phyloP scores from a whole-genome alignment of 2,113 vertebrate species.

The Noturus placidus region DNA sequence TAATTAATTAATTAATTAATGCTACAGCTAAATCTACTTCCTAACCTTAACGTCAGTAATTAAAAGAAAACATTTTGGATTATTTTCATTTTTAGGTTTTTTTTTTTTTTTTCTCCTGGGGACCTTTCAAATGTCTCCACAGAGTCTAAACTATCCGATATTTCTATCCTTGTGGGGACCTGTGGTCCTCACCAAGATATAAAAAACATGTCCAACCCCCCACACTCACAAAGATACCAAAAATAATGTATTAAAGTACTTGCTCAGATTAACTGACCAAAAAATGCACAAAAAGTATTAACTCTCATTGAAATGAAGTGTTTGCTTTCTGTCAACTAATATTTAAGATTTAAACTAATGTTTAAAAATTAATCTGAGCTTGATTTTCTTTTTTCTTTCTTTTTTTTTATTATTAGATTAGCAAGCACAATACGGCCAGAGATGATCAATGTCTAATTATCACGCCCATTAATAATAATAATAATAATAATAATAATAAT shows the following conservation, averaged over 20 bases:
- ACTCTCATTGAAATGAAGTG: neutral
- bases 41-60: neutral
- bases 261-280: neutral
- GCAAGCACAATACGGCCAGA: no score
- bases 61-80: neutral
- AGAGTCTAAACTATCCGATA: no score
- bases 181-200: no score
- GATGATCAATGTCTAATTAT: neutral
- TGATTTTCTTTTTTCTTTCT: neutral
- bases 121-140: neutral
- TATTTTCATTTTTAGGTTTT: no score
- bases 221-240: neutral
- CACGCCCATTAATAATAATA: neutral
- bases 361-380: neutral
- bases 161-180: no score
- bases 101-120: neutral
- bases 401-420: neutral
- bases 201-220: neutral
- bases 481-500: neutral
- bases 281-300: neutral
- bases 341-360: neutral
- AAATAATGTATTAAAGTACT: neutral
- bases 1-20: no score
- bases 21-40: neutral
- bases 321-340: neutral